A percentile compares a stretch with the other conserved stretches of the same genome.
Evolutionary conservation across 2,797 vertebrate genomes (phyloP).

Genomic region (Craterocephalus amniculus): DNA sequence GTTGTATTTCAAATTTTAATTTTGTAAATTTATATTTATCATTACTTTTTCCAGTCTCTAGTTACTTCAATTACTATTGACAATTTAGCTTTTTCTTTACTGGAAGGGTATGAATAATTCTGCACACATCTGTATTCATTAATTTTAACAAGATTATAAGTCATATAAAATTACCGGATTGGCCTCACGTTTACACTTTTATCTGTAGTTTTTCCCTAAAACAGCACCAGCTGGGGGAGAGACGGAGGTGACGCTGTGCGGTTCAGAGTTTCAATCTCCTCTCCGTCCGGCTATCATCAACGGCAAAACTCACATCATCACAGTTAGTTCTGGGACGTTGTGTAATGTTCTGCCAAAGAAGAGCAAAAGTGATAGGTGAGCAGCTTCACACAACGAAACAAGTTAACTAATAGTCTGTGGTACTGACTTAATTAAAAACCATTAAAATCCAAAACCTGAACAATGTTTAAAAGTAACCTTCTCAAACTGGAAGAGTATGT

Average conservation of each 20-base stretch:
- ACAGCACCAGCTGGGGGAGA: constrained; percentile 80
- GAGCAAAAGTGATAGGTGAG: constrained; percentile 78
- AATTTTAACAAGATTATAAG: constrained; percentile 16
- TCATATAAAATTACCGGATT: neutral
- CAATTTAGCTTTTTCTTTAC: too few relatives aligned
- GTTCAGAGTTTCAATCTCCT: constrained; percentile 85
- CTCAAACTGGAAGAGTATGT: neutral
- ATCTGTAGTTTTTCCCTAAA: constrained; percentile 88
- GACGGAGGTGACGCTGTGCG: constrained; percentile 87
- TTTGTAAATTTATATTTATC: too few relatives aligned
- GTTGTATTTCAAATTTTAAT: too few relatives aligned
- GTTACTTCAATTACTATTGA: too few relatives aligned
- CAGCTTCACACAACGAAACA: neutral
- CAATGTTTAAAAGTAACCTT: neutral
- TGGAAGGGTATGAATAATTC: too few relatives aligned
- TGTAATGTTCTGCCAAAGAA: constrained; percentile 77
- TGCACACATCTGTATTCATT: too few relatives aligned
- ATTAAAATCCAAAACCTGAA: neutral
- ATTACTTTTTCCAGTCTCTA: too few relatives aligned
- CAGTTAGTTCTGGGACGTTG: constrained; percentile 74
- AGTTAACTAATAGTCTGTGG: neutral
- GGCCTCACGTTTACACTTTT: constrained; percentile 11
- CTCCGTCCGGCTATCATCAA: constrained; percentile 27
- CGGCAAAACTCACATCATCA: constrained; percentile 66
- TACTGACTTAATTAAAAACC: neutral